Evolutionary conservation across 2,888 invertebrate species (phyloP), one percentile per base, ranked within the genome.

Genomic region (Pristionchus maxplancki): DNA sequence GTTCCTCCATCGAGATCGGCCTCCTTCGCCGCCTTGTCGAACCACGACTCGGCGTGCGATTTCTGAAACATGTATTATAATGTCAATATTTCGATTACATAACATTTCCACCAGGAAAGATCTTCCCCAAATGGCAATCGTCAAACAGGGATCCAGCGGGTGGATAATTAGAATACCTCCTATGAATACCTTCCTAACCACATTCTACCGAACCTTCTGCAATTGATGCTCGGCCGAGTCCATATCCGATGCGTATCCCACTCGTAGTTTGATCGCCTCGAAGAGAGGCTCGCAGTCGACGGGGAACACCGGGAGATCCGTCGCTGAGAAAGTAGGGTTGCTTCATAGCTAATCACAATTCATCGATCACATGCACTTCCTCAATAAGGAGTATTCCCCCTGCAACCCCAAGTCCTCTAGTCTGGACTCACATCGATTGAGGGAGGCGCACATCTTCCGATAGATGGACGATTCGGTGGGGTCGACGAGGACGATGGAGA

Each of bases 401-500:
- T 20, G 24, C 81, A 28, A 83, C 17, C 24, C 8, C 53, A 48
- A 48, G 9, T 15, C 48, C 48, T 48, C 48, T n/a, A n/a, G n/a
- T n/a, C n/a, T n/a, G n/a, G 28, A 53, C 94, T 89, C 89, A 98
- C 98, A 96, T 96, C 97, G 97, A 90, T 97, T 97, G 11, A 99
- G 96, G 0, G 97, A 97, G 93, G 96, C 96, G 93, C 97, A 97
- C 24, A 99, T 96, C 94, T 97, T 97, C 0, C 96, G 95, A 88
- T 94, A 99, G 89, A 96, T 96, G 89, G 96, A 96, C 0, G 97
- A 96, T 95, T 99, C 99, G 0, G 96, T 96, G 0, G 98, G 97
- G 93, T 98, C 98, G 95, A 98, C 97, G 93, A 99, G 96, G 90
- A 99, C 96, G 4, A 99, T 96, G 5, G 98, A 97, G 17, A 98